Base-by-base conservation (phyloP, 2,113 vertebrate genomes). In the Cebidichthys violaceus region DNA sequence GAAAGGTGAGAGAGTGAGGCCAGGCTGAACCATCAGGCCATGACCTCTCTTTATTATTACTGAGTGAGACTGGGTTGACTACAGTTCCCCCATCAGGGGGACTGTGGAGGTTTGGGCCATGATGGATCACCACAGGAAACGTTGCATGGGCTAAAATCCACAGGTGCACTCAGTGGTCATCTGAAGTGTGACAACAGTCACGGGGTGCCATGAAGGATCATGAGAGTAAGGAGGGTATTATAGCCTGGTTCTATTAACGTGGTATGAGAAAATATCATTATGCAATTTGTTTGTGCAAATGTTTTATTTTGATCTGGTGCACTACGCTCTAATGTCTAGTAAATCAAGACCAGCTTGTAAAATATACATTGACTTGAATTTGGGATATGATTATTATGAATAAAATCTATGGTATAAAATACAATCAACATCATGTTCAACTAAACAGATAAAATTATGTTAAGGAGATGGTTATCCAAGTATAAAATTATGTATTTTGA, bases 1-100 rank as follows among this genome's bases (percentile, higher is more conserved):
- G 22, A 71, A 83, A 87, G 88, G 82, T 92, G 68, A 78, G 65
- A 6, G 66, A 81, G 52, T 61, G 82, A 77, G 77, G 75, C 70
- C 39, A 87, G 61, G 31, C 73, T 85, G 72, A 79, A 73, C 67
- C 69, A 75, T 84, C 64, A 72, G 81, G 67, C 54, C 54, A 2
- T 39, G 55, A n/a, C 54, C 75, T 75, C 66, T 79, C 74, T 82
- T 90, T 74, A 82, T 85, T 78, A 79, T 77, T 66, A 57, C 71
- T 65, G 60, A 82, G 59, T 72, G 61, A 82, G 70, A 54, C 66
- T 9, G 39, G 33, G 11, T 33, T 70, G 29, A 41, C 62, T 82
- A 20, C 57, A 54, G 64, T 54, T 73, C 27, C 43, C 29, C 47
- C 39, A 33, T 75, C 27, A 64, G 17, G 65, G 43, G 47, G 9